These are phyloP conservation scores for Drosophila eohydei DNA, from an alignment of 2,888 invertebrate species.

Conservation along the genomic window DNA sequence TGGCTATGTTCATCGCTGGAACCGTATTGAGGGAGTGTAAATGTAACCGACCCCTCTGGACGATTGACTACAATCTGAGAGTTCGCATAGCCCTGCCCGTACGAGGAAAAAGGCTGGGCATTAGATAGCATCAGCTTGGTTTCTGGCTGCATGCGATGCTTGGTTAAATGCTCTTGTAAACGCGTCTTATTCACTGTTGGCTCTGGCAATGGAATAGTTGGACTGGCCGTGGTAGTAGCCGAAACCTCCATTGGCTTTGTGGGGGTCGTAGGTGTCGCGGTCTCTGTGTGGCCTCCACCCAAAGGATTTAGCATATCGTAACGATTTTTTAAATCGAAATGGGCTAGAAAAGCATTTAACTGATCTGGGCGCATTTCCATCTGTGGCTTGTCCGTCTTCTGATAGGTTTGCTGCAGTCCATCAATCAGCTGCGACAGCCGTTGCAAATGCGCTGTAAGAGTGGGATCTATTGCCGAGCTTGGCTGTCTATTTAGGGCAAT, in stretches of 20 bases:
- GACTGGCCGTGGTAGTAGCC: background rate
- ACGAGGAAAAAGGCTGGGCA: conserved; percentile 59
- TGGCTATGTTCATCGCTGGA: conserved; percentile 38
- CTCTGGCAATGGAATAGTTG: conserved; percentile 27
- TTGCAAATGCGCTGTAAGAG: conserved; percentile 83
- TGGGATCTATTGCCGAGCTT: conserved; percentile 76
- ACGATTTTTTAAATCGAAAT: conserved; percentile 84
- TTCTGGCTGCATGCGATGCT: conserved; percentile 74
- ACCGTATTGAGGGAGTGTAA: conserved; percentile 74
- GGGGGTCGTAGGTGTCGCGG: conserved; percentile 8
- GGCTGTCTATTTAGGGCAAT: background rate
- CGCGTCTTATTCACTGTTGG: conserved; percentile 54
- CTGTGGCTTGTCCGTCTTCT: conserved; percentile 67
- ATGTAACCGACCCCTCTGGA: conserved; percentile 84
- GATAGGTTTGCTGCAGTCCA: conserved; percentile 83
- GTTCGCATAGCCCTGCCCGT: conserved; percentile 77
- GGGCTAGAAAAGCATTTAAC: conserved; percentile 84
- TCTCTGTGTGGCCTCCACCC: conserved; percentile 7
- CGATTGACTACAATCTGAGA: conserved; percentile 85
- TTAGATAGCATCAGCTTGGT: conserved; percentile 80
- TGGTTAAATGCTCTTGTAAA: conserved; percentile 55
- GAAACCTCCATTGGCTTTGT: conserved; percentile 8
- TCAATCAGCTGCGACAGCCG: conserved; percentile 84
- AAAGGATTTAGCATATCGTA: conserved; percentile 74
- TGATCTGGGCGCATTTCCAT: conserved; percentile 83